phyloP scores from a whole-genome alignment of 2,113 vertebrate species.

The Sphyrna mokarran region DNA sequence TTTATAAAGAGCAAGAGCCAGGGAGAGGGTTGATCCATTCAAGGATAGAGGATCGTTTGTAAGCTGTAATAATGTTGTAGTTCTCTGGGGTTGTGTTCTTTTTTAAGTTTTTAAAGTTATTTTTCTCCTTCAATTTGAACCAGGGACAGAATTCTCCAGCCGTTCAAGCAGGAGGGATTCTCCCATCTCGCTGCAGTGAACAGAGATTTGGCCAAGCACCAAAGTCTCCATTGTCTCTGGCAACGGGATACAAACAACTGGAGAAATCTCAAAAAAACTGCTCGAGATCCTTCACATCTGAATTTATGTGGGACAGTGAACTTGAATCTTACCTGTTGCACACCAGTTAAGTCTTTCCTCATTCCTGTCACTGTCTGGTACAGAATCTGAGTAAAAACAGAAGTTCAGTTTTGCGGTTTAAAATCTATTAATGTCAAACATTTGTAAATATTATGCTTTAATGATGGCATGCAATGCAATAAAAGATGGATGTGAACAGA shows the following conservation, averaged over 20 bases:
- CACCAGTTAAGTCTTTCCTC: constrained; percentile 88
- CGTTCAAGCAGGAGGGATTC: no score
- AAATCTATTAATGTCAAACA: neutral
- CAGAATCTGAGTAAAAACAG: constrained; percentile 64
- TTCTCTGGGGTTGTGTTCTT: no score
- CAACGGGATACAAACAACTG: no score
- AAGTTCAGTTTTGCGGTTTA: neutral
- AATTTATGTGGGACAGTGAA: neutral
- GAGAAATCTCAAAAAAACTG: neutral
- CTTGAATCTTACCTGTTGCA: constrained; percentile 67
- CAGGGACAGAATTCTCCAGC: no score
- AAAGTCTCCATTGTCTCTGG: no score
- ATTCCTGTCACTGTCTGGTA: constrained; percentile 90
- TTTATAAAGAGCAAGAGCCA: no score
- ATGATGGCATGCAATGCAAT: neutral
- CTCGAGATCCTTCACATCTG: neutral
- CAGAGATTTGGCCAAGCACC: no score
- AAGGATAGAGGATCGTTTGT: no score
- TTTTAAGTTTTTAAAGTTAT: no score
- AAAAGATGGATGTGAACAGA: neutral
- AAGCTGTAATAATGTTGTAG: no score
- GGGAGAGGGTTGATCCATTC: no score
- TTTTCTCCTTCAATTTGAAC: neutral
- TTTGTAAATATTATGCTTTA: neutral
- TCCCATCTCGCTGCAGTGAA: no score